phyloP scores from a whole-genome alignment of 2,888 invertebrate genomes.

The Plebejus melissa region DNA sequence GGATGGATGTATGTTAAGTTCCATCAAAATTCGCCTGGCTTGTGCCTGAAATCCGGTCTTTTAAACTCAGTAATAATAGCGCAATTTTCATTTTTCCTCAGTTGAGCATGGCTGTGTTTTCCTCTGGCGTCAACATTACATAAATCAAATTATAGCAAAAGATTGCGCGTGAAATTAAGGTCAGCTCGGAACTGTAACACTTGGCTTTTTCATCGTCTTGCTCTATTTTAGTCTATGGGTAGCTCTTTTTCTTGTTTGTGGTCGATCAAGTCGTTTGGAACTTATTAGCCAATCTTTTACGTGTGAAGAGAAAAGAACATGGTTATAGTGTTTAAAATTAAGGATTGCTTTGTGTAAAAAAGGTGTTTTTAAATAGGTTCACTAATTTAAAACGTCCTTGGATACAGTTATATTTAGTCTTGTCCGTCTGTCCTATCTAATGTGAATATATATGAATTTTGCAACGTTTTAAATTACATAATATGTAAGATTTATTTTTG shows the following conservation, averaged over 20 bases:
- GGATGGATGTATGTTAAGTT: too few species aligned
- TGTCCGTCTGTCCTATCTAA: too few species aligned
- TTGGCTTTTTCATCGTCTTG: neutral
- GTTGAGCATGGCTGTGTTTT: slow-evolving; percentile 43
- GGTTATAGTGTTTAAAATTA: neutral
- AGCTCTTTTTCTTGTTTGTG: slow-evolving; percentile 8
- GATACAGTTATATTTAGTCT: too few species aligned
- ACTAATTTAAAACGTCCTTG: too few species aligned
- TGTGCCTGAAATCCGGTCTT: neutral
- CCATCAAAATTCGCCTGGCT: too few species aligned
- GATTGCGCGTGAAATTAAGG: slow-evolving; percentile 48
- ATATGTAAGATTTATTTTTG: too few species aligned
- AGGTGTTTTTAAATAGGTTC: too few species aligned
- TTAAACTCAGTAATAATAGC: neutral
- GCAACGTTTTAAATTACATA: too few species aligned
- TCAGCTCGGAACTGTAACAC: slow-evolving; percentile 38
- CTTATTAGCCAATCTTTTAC: neutral
- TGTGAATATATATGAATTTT: too few species aligned
- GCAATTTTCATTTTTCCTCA: neutral
- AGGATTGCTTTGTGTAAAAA: too few species aligned
- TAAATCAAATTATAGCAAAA: slow-evolving; percentile 45
- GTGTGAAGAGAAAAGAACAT: neutral
- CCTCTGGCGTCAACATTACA: slow-evolving; percentile 42
- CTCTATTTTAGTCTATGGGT: slow-evolving; percentile 8
- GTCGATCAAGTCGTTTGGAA: neutral